Percentiles rank a stretch among this genome's conserved stretches.
phyloP scores from a whole-genome alignment of 2,888 invertebrate genomes.

The Gasteruption jaculator region DNA sequence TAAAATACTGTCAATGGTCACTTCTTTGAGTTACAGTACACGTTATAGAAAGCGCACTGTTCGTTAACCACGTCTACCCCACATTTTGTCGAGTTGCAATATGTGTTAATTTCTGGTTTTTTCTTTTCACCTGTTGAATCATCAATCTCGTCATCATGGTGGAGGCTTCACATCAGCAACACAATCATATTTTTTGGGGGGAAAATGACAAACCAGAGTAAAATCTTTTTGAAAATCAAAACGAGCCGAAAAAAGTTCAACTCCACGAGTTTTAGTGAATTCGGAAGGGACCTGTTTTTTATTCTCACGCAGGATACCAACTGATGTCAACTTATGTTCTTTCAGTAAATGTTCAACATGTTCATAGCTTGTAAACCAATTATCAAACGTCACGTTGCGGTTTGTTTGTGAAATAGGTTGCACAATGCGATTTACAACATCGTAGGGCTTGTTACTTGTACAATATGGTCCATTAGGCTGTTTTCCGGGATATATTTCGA shows the following conservation, averaged over 20 bases:
- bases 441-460: constrained; percentile 28
- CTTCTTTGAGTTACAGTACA: constrained; percentile 30
- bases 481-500: constrained; percentile 33
- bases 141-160: constrained; percentile 19
- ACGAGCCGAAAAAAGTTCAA: constrained; percentile 8
- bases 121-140: constrained; percentile 6
- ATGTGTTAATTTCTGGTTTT: constrained; percentile 22
- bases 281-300: constrained; percentile 23
- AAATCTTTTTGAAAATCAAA: constrained; percentile 15
- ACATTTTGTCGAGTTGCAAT: constrained; percentile 24
- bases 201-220: constrained; percentile 28
- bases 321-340: constrained; percentile 21
- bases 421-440: constrained; percentile 28
- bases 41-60: constrained; percentile 12
- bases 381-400: constrained; percentile 33
- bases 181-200: constrained; percentile 30
- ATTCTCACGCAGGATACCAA: constrained; percentile 26
- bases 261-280: constrained; percentile 17
- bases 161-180: constrained; percentile 22
- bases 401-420: constrained; percentile 29
- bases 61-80: constrained; percentile 23
- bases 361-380: constrained; percentile 35
- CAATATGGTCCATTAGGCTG: constrained; percentile 31
- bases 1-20: constrained; percentile 33
- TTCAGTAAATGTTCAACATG: constrained; percentile 26